Base-by-base conservation (phyloP, 2,113 vertebrate genomes). In the Atrichornis clamosus region DNA sequence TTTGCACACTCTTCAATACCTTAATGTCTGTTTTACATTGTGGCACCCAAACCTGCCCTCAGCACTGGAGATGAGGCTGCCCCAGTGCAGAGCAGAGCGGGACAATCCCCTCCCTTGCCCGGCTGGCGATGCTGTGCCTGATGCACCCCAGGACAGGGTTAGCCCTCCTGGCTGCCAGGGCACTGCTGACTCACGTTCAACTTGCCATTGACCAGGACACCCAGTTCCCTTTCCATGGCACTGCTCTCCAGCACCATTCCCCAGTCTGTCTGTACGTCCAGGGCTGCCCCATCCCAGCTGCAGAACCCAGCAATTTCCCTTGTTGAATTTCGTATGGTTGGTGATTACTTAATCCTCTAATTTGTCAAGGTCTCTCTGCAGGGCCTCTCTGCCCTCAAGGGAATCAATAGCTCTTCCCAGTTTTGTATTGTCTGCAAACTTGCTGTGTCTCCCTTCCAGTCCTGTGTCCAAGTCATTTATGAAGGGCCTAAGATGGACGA, bases 1-100 rank as follows among this genome's bases (percentile, higher is more conserved):
- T 55, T 46, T 55, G 68, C 17, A 39, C 9, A 1, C 22, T 55
- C 41, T 28, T 18, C 28, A 47, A 8, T 6, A 47, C 17, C 2
- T 64, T 47, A 23, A 47, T 55, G 9, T 33, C 18, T 33, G 33
- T 55, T 4, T 39, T 39, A 12, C 5, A 28, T 15, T 10, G 7
- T 47, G 28, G 1, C 15, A 17, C 14, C n/a, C 49, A 53, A 12
- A 63, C 6, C 49, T 64, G 15, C 5, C 2, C 14, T 7, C 15
- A 39, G 18, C 8, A 39, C 9, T 39, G 0, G 1, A 64, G 49
- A 18, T 33, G 49, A 55, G n/a, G 23, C n/a, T 0, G 1, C 7
- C 28, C 14, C n/a, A 55, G 22, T 0, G 1, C 47, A 55, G 58
- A 55, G 39, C 27, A 73, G 28, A 55, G 22, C 1, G 0, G 37